phyloP scores from a whole-genome alignment of 2,797 vertebrate genomes.

The Centropyge bicolor region DNA sequence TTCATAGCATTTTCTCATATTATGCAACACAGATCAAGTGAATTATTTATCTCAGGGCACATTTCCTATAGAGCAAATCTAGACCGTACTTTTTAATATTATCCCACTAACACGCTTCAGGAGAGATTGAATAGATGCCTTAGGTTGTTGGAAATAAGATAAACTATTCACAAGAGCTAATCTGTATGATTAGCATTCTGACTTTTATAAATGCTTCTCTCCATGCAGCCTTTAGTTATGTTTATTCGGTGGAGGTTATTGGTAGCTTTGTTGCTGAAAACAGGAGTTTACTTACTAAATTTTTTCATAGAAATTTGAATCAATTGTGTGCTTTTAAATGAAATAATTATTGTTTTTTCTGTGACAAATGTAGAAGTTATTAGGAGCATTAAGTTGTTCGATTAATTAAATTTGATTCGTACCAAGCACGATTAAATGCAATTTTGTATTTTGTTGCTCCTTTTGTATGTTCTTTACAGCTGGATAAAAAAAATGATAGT shows the following conservation, averaged over 20 bases:
- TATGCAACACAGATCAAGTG: neutral
- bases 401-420: neutral
- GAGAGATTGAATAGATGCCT: neutral
- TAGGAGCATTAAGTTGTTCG: constrained; percentile 11
- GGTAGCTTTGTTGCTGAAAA: constrained; percentile 2
- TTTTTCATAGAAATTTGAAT: neutral
- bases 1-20: neutral
- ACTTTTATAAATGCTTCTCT: too few species aligned
- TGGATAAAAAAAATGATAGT: constrained; percentile 19
- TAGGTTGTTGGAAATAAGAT: neutral
- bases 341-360: neutral
- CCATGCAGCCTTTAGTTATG: neutral
- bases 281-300: neutral
- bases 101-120: neutral
- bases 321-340: neutral
- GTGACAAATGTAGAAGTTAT: neutral
- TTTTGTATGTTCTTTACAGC: constrained; percentile 37
- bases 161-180: neutral
- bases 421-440: constrained; percentile 29
- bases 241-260: neutral
- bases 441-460: constrained; percentile 21
- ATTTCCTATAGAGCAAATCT: too few species aligned
- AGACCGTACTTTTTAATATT: neutral
- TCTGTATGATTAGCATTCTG: too few species aligned
- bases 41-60: too few species aligned